These are phyloP conservation scores for Ectropis crepuscularia DNA, from an alignment of 2,888 invertebrate genomes.

Conservation along the genomic window DNA sequence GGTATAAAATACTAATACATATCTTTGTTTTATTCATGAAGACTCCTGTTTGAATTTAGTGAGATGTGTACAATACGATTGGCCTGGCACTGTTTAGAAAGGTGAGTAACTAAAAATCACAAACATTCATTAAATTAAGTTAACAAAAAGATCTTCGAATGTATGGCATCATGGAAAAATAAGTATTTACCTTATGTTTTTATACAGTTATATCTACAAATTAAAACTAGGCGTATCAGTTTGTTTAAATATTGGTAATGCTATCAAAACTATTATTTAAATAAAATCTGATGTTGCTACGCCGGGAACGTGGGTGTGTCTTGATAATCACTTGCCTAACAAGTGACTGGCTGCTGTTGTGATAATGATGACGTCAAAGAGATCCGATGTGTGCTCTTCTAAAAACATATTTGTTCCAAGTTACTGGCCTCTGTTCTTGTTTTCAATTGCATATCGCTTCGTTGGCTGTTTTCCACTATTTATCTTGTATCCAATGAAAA, in stretches of 20 bases:
- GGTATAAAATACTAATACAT: not conserved
- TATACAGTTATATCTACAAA: conserved; percentile 3
- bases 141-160: not conserved
- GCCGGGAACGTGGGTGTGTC: conserved; percentile 78
- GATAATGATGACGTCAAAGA: conserved; percentile 68
- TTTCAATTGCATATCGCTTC: conserved; percentile 70
- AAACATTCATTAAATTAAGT: conserved; percentile 7
- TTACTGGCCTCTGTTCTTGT: conserved; percentile 68
- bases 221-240: conserved; percentile 13
- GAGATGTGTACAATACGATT: conserved; percentile 1
- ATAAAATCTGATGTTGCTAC: conserved; percentile 61
- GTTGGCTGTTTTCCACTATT: conserved; percentile 75
- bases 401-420: conserved; percentile 79
- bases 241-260: conserved; percentile 21
- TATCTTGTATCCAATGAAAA: conserved; percentile 80
- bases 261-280: conserved; percentile 35
- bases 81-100: not conserved
- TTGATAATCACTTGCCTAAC: conserved; percentile 60
- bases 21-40: conserved; percentile 1
- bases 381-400: conserved; percentile 48
- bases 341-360: conserved; percentile 55
- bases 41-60: not conserved
- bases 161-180: conserved; percentile 9
- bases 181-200: conserved; percentile 4
- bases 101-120: conserved; percentile 1